Percentiles rank a stretch among this genome's conserved stretches.
Conservation (phyloP, 2,888 invertebrate genomes). For the Fragum whitleyi region DNA sequence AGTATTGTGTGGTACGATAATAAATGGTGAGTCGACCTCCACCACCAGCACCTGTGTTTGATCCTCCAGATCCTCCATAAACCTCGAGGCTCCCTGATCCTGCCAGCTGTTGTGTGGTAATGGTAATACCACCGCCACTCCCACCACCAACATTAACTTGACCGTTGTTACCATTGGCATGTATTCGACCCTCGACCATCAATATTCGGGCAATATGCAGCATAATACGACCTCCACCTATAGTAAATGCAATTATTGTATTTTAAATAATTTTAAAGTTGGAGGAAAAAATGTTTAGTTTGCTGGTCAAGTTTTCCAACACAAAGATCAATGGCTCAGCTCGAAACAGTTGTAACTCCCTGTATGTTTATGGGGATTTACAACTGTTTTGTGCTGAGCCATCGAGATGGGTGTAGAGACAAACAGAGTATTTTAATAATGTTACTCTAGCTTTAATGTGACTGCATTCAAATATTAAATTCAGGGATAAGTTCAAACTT, state of each 20-base stretch:
- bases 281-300: too few relatives aligned
- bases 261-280: too few relatives aligned
- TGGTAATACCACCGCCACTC: conserved; percentile 73
- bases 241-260: too few relatives aligned
- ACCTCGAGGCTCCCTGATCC: conserved; percentile 74
- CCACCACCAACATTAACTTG: conserved; percentile 65
- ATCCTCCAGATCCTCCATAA: conserved; percentile 67
- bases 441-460: too few relatives aligned
- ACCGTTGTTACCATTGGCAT: conserved; percentile 67
- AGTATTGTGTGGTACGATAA: conserved; percentile 68
- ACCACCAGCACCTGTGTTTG: conserved; percentile 68
- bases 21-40: conserved; percentile 73
- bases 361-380: too few relatives aligned
- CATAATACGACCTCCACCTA: conserved; percentile 73
- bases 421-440: too few relatives aligned
- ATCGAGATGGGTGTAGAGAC: too few relatives aligned
- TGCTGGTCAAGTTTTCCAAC: too few relatives aligned
- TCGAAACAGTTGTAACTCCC: too few relatives aligned
- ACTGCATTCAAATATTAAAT: too few relatives aligned
- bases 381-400: too few relatives aligned
- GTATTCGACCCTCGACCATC: conserved; percentile 70
- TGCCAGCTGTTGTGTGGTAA: conserved; percentile 65
- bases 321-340: too few relatives aligned
- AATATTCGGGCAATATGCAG: conserved; percentile 56
- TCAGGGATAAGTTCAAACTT: conserved; percentile 58